Evolutionary conservation across 2,797 vertebrate genomes (phyloP).

Genomic region (Pteronotus mesoamericanus): DNA sequence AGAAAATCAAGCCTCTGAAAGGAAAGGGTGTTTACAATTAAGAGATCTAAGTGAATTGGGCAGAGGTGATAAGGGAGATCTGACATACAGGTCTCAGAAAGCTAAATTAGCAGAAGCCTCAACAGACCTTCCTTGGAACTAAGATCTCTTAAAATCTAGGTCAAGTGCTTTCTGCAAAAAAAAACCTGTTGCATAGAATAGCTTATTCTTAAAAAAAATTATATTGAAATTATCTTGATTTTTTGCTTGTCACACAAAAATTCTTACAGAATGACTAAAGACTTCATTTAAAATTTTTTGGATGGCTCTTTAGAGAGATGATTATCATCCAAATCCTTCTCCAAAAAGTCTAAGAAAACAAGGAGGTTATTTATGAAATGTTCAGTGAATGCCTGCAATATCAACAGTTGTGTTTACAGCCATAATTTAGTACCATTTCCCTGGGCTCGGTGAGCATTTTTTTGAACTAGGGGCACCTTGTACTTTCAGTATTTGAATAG

Average conservation of each 20-base stretch:
- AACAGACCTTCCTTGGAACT: not conserved
- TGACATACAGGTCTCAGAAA: constrained; percentile 35
- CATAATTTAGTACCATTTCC: not conserved
- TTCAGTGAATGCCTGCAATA: not conserved
- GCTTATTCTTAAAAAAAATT: not conserved
- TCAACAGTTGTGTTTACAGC: not conserved
- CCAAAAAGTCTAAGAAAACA: constrained; percentile 29
- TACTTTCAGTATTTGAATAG: not conserved
- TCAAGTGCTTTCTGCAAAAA: not conserved
- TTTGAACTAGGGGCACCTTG: not conserved
- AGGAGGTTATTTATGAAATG: constrained; percentile 12
- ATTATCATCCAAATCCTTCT: constrained; percentile 39
- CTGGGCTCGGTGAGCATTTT: not conserved
- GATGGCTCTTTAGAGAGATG: constrained; percentile 26
- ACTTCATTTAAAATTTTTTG: constrained; percentile 41
- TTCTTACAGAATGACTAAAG: constrained; percentile 44
- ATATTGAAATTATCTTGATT: constrained; percentile 12
- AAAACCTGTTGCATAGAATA: not conserved
- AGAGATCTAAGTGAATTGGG: not conserved
- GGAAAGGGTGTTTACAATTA: not conserved
- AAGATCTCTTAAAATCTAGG: not conserved
- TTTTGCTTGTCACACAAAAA: not conserved
- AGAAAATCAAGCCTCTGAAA: not conserved
- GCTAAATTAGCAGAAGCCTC: not conserved
- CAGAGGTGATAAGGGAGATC: not conserved